Percentiles rank a stretch among this genome's conserved stretches.
Conservation (phyloP, 2,888 invertebrate genomes). For the Agriopis aurantiaria region DNA sequence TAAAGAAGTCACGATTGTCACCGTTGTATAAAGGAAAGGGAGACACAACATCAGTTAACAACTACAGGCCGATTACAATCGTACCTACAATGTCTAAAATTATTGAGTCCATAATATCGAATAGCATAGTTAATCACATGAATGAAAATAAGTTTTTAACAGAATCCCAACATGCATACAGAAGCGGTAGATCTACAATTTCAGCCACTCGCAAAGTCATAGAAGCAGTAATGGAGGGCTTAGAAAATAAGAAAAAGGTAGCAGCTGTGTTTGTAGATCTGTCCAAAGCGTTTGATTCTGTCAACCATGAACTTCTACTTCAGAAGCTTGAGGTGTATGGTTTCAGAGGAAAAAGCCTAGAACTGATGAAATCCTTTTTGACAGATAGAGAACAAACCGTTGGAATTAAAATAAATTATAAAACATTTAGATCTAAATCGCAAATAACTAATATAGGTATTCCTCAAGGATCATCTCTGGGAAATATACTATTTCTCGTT, state of each 20-base stretch:
- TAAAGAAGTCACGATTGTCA: not conserved
- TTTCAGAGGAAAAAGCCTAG: not conserved
- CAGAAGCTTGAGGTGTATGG: not conserved
- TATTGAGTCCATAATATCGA: not conserved
- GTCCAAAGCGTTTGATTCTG: constrained; percentile 2
- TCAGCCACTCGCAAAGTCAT: not conserved
- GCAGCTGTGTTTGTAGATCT: constrained; percentile 3
- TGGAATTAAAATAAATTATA: not conserved
- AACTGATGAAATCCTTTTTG: not conserved
- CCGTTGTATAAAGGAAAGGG: not conserved
- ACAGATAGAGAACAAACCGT: constrained; percentile 1
- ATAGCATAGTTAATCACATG: not conserved
- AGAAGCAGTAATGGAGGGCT: not conserved
- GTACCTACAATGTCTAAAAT: constrained; percentile 2
- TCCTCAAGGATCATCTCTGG: not conserved
- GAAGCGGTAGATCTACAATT: not conserved
- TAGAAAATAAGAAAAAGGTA: not conserved
- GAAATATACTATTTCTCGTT: not conserved
- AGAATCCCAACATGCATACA: not conserved
- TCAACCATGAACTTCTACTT: not conserved
- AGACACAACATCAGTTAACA: not conserved
- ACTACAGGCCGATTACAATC: constrained; percentile 1
- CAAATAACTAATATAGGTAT: constrained; percentile 1
- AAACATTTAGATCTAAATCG: not conserved
- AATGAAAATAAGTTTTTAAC: not conserved